A percentile compares a stretch with the other conserved stretches of the same genome.
Conservation (phyloP, 2,797 vertebrate species). For the Tenualosa ilisha region DNA sequence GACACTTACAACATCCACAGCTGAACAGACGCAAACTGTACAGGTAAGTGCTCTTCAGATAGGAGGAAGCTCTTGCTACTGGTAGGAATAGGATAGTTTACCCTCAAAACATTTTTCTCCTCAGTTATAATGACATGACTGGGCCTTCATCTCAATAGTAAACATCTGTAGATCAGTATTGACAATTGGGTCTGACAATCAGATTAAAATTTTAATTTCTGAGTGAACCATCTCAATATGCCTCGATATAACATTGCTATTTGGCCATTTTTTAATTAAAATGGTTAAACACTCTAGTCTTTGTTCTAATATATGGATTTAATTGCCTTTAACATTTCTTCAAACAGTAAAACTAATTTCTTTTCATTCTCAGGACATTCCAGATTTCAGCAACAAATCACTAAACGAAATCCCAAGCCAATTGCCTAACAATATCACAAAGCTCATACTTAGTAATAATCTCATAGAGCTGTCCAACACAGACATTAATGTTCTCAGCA, state of each 20-base stretch:
- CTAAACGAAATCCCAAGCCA: constrained; percentile 66
- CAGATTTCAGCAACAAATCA: constrained; percentile 48
- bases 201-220: too few relatives aligned
- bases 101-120: too few relatives aligned
- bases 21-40: neutral
- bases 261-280: neutral
- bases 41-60: constrained; percentile 32
- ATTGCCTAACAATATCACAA: constrained; percentile 57
- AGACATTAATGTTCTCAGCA: constrained; percentile 65
- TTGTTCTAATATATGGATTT: neutral
- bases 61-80: too few relatives aligned
- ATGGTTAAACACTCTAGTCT: neutral
- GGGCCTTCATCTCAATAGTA: too few relatives aligned
- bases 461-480: constrained; percentile 60
- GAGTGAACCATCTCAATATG: too few relatives aligned
- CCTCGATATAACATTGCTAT: neutral
- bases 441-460: constrained; percentile 72
- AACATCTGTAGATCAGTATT: too few relatives aligned
- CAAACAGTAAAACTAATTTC: constrained; percentile 29
- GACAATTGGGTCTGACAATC: too few relatives aligned
- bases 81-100: too few relatives aligned
- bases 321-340: neutral
- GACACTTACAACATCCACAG: constrained; percentile 3
- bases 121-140: too few relatives aligned
- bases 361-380: constrained; percentile 46